Evolutionary conservation across 2,113 vertebrate species (phyloP), one percentile per base, ranked within the genome.

Genomic region (Saguinus midas): DNA sequence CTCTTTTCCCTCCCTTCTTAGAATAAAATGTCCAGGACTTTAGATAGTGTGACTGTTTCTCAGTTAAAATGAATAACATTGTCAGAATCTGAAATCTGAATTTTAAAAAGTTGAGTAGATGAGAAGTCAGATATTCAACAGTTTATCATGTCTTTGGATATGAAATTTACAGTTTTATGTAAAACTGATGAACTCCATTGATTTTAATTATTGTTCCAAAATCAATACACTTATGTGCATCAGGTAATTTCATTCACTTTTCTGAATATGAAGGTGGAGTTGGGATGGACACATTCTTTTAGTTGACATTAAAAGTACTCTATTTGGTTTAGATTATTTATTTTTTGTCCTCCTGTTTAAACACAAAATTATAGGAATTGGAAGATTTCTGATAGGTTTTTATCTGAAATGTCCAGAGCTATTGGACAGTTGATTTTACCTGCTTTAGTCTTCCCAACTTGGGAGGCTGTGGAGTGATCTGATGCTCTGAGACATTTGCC

Each of bases 151-250:
- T 97, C 94, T 96, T 97, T 84, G 85, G 78, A 76, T 52, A 17
- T 90, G 75, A 96, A 97, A 98, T 97, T 96, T 97, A 97, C 93
- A 92, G 86, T 97, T 96, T 91, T 93, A 57, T 97, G 75, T 96
- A 80, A 97, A 96, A 93, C 91, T 89, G 91, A 97, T 97, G 82
- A 97, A 97, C 90, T 97, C 96, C 80, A 95, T 97, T 97, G 90
- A 95, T 97, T 94, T 97, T 96, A 97, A 98, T 98, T 97, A 97
- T 96, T 96, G 94, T 93, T 94, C 66, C 80, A 91, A 97, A 96
- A 97, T 96, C 96, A 95, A 97, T 97, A 97, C 58, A 81, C 40
- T 72, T 81, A 50, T 1, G 35, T 66, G 64, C 52, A 92, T 97
- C 16, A 68, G 79, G 90, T 80, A 94, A 64, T 88, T 95, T 58